Evolutionary conservation across 2,113 vertebrate species (phyloP), one percentile per base, ranked within the genome.

Genomic region (Rhabdomys dilectus): DNA sequence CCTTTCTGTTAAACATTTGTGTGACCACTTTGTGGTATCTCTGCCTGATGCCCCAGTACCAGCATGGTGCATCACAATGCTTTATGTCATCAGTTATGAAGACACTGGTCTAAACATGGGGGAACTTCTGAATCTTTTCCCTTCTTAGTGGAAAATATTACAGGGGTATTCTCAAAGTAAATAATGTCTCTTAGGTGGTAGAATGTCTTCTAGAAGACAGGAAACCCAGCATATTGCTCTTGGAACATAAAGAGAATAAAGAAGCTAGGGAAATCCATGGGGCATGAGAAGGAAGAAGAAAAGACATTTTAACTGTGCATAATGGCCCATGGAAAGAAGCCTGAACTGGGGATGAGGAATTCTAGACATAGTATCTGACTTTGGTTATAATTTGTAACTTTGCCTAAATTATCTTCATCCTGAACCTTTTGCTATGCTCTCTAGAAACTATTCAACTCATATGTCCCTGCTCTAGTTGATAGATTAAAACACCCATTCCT

Each of bases 401-500:
- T 88, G 31, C 53, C 75, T 31, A 92, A 88, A 39, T 73, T 89
- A 60, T 8, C 72, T 91, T 84, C 26, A 87, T 87, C 64, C 22
- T 51, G 72, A 58, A 22, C 17, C 13, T 93, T 86, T 92, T 80
- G 76, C 80, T 94, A 73, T 39, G 56, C 88, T 84, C 75, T 94
- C 89, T 87, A 89, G 78, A n/a, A 96, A 64, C 26, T 8, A 5
- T 94, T 75, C 68, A 96, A 88, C 26, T 93, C 93, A 89, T 86
- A 95, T 48, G 45, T 91, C 70, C 73, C 88, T 84, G 53, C 13
- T 90, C 36, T 16, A 70, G 13, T 92, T 48, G 53, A 51, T 87
- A 80, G 45, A 91, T 94, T 94, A 78, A 95, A 97, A 77, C 42
- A 86, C 90, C 92, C 10, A 15, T 91, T 94, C 42, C 86, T 95